Conservation (phyloP, 2,888 invertebrate genomes). For the Heliconius aoede region DNA sequence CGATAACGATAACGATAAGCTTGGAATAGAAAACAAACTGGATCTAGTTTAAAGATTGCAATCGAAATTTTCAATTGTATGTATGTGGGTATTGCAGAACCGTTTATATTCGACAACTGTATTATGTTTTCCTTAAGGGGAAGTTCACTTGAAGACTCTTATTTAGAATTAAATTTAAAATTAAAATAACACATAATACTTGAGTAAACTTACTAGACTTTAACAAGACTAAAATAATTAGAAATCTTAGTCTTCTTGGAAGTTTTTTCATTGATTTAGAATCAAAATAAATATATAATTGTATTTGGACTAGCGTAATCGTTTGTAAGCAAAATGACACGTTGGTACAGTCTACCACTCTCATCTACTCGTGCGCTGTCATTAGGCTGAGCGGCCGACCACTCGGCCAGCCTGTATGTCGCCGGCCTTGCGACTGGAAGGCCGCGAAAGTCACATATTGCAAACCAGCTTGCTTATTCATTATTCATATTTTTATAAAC, state of each 20-base stretch:
- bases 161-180: neutral
- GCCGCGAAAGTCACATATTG: slow-evolving; percentile 52
- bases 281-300: slow-evolving; percentile 26
- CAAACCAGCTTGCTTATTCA: slow-evolving; percentile 40
- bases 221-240: no score
- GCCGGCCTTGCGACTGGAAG: slow-evolving; percentile 75
- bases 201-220: no score
- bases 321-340: slow-evolving; percentile 39
- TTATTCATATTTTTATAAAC: slow-evolving; percentile 30
- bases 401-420: slow-evolving; percentile 65
- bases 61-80: slow-evolving; percentile 37
- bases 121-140: neutral
- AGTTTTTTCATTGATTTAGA: slow-evolving; percentile 1
- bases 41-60: slow-evolving; percentile 38
- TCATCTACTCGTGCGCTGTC: slow-evolving; percentile 48
- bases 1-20: slow-evolving; percentile 57
- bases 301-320: slow-evolving; percentile 37
- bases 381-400: slow-evolving; percentile 52
- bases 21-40: slow-evolving; percentile 44
- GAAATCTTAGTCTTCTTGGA: no score
- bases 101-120: neutral
- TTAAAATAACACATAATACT: neutral
- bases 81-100: slow-evolving; percentile 22
- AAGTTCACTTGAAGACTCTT: neutral
- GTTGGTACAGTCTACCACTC: slow-evolving; percentile 45